A percentile compares a stretch with the other conserved stretches of the same genome.
phyloP scores from a whole-genome alignment of 1,140 invertebrate genomes.

The silkworm (Bombyx mori) region DNA sequence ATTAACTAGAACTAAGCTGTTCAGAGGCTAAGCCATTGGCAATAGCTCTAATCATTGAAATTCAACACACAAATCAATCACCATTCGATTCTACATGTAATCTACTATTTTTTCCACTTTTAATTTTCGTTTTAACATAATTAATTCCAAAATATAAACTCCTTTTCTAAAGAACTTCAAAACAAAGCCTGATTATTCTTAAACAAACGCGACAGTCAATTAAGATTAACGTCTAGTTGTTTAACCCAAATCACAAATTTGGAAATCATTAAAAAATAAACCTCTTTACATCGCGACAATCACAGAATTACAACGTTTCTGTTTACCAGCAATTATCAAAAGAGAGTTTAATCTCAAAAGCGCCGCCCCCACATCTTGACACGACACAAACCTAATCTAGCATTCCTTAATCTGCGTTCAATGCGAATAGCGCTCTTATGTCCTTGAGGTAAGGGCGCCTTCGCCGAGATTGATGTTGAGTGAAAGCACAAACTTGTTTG shows the following conservation, averaged over 20 bases:
- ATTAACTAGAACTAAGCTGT: no score
- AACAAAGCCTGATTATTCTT: not conserved
- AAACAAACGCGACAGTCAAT: not conserved
- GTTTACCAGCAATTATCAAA: conserved; percentile 55
- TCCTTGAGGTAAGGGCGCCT: conserved; percentile 6
- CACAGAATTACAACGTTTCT: conserved; percentile 46
- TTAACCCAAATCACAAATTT: conserved; percentile 23
- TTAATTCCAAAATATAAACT: no score
- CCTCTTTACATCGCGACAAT: conserved; percentile 34
- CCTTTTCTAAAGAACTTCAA: not conserved
- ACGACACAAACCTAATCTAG: conserved; percentile 3
- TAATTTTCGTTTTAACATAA: no score
- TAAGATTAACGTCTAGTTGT: not conserved
- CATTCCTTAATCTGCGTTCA: not conserved
- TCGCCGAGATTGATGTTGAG: conserved; percentile 4
- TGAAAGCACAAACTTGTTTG: not conserved
- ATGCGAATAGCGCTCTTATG: conserved; percentile 22
- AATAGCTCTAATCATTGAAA: no score
- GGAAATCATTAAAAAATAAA: conserved; percentile 31
- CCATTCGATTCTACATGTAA: no score
- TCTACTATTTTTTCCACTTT: no score
- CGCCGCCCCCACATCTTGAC: conserved; percentile 41
- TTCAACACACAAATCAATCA: no score
- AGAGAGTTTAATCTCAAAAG: conserved; percentile 60
- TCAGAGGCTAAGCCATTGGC: no score